These are phyloP conservation scores for Camponotus floridanus DNA, from an alignment of 1,140 invertebrate genomes.

Conservation along the genomic window DNA sequence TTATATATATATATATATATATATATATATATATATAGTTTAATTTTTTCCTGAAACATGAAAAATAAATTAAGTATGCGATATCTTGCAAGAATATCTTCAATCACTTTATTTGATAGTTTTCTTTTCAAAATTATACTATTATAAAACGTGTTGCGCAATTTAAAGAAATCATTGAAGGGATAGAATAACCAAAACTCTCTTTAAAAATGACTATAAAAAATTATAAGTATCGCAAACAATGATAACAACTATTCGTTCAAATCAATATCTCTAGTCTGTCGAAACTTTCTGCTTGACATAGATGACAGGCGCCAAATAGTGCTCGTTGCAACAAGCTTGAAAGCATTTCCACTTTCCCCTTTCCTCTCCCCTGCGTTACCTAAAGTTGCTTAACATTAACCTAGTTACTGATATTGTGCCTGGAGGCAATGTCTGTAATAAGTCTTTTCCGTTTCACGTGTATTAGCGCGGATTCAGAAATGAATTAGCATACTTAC, in stretches of 20 bases:
- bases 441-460: not conserved
- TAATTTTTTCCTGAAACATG: not conserved
- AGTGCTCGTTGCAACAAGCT: constrained; percentile 26
- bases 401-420: constrained; percentile 41
- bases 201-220: not conserved
- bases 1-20: not conserved
- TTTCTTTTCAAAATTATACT: no score
- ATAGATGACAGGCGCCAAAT: constrained; percentile 18
- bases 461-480: not conserved
- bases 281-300: constrained; percentile 43
- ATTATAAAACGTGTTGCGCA: not conserved
- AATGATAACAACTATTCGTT: constrained; percentile 6
- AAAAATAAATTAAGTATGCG: not conserved
- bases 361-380: no score
- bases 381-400: constrained; percentile 48
- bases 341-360: constrained; percentile 12
- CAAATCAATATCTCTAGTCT: constrained; percentile 3
- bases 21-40: not conserved
- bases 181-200: constrained; percentile 1
- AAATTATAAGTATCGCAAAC: constrained; percentile 29
- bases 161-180: not conserved
- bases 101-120: not conserved
- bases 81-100: not conserved
- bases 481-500: constrained; percentile 11
- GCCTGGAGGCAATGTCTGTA: not conserved